A percentile compares a stretch with the other conserved stretches of the same genome.
Evolutionary conservation across 1,140 invertebrate species (phyloP).

Genomic region (Diorhabda sublineata): DNA sequence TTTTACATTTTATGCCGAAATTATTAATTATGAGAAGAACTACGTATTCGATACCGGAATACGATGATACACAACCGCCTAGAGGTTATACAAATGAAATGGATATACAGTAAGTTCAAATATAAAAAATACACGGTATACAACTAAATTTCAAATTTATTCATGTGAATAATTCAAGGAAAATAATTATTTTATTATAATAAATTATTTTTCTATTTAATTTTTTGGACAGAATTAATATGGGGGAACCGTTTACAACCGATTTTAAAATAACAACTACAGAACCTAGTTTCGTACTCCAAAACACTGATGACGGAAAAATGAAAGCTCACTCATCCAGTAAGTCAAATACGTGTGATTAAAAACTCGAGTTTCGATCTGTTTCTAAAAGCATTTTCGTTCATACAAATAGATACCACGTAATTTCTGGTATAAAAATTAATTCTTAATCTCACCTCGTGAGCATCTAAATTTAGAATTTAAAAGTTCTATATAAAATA

Average conservation of each 20-base stretch:
- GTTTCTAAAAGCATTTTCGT: too few species aligned
- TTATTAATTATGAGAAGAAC: slow-evolving; percentile 84
- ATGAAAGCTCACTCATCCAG: slow-evolving; percentile 47
- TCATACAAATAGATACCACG: too few species aligned
- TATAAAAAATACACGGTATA: background rate
- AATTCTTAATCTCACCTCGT: too few species aligned
- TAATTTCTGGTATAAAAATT: too few species aligned
- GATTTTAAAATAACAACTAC: slow-evolving; percentile 47
- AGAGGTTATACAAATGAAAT: slow-evolving; percentile 73
- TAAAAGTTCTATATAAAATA: too few species aligned
- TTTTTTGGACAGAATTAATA: slow-evolving; percentile 35
- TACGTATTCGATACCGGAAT: slow-evolving; percentile 76
- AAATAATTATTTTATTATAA: too few species aligned
- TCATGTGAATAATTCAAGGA: too few species aligned
- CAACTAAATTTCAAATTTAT: too few species aligned
- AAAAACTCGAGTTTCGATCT: too few species aligned
- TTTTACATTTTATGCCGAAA: slow-evolving; percentile 84
- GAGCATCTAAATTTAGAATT: too few species aligned
- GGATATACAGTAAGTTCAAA: slow-evolving; percentile 64
- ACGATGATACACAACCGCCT: slow-evolving; percentile 71
- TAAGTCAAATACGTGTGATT: slow-evolving; percentile 24
- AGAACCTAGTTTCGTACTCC: slow-evolving; percentile 46
- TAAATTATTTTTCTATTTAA: background rate
- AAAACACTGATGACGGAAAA: slow-evolving; percentile 42
- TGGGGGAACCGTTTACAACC: slow-evolving; percentile 45